phyloP scores from a whole-genome alignment of 2,888 invertebrate genomes.

The Lampropteryx suffumata region DNA sequence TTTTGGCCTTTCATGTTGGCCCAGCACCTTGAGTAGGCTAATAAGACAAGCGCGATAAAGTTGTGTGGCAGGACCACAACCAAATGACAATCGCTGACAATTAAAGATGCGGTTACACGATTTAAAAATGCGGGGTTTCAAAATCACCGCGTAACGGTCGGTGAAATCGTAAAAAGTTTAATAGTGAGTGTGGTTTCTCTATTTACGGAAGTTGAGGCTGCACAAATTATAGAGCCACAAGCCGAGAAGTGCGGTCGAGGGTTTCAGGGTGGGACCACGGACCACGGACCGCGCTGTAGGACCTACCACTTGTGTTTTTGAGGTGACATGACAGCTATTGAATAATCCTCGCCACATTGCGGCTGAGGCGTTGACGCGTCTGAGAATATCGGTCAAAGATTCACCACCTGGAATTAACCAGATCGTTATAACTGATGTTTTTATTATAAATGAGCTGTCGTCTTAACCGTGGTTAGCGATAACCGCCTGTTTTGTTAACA shows the following conservation, averaged over 20 bases:
- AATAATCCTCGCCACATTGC: constrained; percentile 7
- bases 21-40: no score
- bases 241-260: constrained; percentile 59
- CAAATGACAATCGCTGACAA: constrained; percentile 33
- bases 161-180: constrained; percentile 62
- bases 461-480: no score
- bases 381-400: neutral
- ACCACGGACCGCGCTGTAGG: constrained; percentile 18
- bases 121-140: constrained; percentile 44
- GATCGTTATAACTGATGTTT: no score
- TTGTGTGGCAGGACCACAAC: no score
- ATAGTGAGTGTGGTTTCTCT: constrained; percentile 75
- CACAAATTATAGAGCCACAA: constrained; percentile 67
- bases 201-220: constrained; percentile 75
- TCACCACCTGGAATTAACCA: neutral
- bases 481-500: no score
- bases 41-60: no score
- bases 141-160: constrained; percentile 58
- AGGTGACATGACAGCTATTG: constrained; percentile 15
- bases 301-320: constrained; percentile 19
- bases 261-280: constrained; percentile 40
- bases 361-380: neutral
- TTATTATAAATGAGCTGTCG: no score
- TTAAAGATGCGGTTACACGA: constrained; percentile 58
- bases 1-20: no score